Evolutionary conservation across 2,888 invertebrate species (phyloP), one percentile per base, ranked within the genome.

Genomic region (Lycophotia porphyrea): DNA sequence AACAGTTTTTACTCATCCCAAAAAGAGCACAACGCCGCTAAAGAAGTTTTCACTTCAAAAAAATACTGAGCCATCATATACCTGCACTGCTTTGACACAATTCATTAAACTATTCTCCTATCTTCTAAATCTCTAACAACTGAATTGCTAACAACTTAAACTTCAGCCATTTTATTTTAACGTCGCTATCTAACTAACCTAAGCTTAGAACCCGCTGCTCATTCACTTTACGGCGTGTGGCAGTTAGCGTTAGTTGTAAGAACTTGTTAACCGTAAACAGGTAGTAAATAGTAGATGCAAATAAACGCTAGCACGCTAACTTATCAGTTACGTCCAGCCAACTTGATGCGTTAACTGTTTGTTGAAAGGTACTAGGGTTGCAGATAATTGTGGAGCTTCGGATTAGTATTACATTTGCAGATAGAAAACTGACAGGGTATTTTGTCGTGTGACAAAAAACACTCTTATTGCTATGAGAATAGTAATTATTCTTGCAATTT

Each of bases 201-300:
- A n/a, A 55, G 60, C 67, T 68, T 72, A 58, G 24, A 39, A 18
- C 15, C 3, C 64, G n/a, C 36, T 61, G 78, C 71, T 75, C 68
- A 69, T 76, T 76, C 65, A 66, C 11, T 84, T 86, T 71, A 84
- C 74, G 66, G 70, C 44, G 76, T 73, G 80, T 47, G 67, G 66
- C 34, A 61, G 74, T 52, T 84, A 84, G 55, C 31, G 61, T 83
- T 65, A 73, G 66, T 74, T 75, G 77, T 76, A 77, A 79, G 76
- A 78, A 87, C 85, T 87, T 88, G 87, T 85, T 88, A 85, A 85
- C 82, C 72, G 58, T 86, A 85, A 89, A 79, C 84, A 84, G 72
- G 81, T 78, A 80, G 83, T 90, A 88, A 88, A 90, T 90, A 86
- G 84, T 87, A 82, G 83, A 89, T 88, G 90, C 87, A 88, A 88